Percentiles rank a stretch among this genome's conserved stretches.
These are phyloP conservation scores for Anableps anableps DNA, from an alignment of 2,797 vertebrate species.

Conservation along the genomic window DNA sequence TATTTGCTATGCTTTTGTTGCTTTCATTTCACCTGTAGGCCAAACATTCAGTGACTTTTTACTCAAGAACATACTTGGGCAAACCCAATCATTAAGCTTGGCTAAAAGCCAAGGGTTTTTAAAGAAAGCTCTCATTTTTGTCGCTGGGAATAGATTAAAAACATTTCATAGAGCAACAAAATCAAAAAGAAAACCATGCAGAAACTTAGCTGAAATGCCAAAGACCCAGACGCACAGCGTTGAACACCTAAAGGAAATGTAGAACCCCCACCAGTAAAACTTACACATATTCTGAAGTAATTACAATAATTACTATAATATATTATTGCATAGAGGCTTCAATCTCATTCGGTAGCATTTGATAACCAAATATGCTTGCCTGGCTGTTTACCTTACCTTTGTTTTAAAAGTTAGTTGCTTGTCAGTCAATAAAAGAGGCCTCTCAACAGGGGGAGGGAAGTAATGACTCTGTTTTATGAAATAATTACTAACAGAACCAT, in stretches of 20 bases:
- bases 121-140: not conserved
- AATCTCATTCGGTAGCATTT: slow-evolving; percentile 15
- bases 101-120: no score
- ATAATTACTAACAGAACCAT: not conserved
- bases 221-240: not conserved
- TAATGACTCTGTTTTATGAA: not conserved
- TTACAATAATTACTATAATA: not conserved
- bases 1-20: not conserved
- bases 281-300: not conserved
- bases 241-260: not conserved
- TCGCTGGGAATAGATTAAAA: no score
- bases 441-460: not conserved
- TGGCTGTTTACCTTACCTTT: slow-evolving; percentile 8
- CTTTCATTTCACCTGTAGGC: not conserved
- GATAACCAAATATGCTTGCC: slow-evolving; percentile 36
- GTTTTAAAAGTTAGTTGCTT: not conserved
- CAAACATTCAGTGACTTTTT: not conserved
- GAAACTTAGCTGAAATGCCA: not conserved
- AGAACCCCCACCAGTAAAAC: not conserved
- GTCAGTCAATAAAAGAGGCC: not conserved
- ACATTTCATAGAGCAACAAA: no score
- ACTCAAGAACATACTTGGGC: not conserved
- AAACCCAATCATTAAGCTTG: not conserved
- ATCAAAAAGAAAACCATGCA: no score
- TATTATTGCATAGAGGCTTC: not conserved